phyloP scores from a whole-genome alignment of 2,113 vertebrate genomes.

The Balaenoptera acutorostrata region DNA sequence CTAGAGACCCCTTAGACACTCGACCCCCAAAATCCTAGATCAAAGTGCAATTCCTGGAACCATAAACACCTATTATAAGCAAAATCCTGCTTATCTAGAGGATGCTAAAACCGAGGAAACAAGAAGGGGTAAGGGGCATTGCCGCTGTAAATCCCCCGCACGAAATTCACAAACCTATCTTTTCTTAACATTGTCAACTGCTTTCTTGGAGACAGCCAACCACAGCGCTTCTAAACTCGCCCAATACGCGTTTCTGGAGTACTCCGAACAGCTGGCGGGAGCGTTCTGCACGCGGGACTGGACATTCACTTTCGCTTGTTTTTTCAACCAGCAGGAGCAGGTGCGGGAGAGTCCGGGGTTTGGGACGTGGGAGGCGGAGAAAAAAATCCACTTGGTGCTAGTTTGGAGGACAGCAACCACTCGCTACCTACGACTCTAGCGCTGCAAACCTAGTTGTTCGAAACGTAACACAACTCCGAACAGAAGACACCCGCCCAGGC shows the following conservation, averaged over 20 bases:
- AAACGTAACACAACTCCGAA: neutral
- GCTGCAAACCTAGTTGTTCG: neutral
- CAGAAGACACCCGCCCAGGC: neutral
- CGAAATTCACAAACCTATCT: neutral
- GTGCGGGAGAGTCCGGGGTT: conserved; percentile 13
- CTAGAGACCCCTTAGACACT: conserved; percentile 75
- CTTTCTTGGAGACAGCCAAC: neutral
- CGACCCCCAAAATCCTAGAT: conserved; percentile 77
- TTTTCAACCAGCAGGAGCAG: conserved; percentile 48
- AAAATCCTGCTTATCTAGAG: conserved; percentile 41
- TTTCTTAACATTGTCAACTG: neutral
- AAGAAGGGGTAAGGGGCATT: neutral
- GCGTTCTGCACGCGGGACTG: neutral
- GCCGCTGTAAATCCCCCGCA: neutral
- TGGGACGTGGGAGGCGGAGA: neutral
- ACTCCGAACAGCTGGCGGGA: neutral
- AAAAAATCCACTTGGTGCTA: neutral
- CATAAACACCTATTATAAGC: conserved; percentile 73
- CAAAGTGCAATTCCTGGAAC: conserved; percentile 73
- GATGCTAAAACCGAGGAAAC: neutral
- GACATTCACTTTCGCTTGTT: neutral
- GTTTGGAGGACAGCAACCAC: neutral
- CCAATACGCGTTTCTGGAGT: neutral
- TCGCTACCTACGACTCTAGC: fast-evolving
- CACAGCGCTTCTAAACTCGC: neutral